Evolutionary conservation across 2,888 invertebrate genomes (phyloP).

Genomic region (Alviniconcha strummeri): DNA sequence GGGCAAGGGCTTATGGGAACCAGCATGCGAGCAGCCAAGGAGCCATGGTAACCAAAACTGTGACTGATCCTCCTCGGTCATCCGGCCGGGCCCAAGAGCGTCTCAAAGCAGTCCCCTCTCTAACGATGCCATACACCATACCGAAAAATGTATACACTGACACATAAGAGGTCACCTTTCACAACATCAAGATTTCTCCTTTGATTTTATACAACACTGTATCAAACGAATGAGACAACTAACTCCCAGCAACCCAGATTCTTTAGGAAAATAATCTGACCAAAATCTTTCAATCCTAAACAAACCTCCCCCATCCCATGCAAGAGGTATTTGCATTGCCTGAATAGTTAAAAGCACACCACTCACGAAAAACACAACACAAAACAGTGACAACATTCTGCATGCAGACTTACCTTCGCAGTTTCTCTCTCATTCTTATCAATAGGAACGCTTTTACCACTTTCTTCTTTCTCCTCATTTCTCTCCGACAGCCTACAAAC

Average conservation of each 20-base stretch:
- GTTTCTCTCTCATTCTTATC: constrained; percentile 13
- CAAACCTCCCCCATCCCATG: no score
- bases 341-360: constrained; percentile 1
- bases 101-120: constrained; percentile 20
- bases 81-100: constrained; percentile 33
- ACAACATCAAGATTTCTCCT: constrained; percentile 9
- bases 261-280: no score
- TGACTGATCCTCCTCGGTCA: constrained; percentile 11
- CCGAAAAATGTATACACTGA: constrained; percentile 21
- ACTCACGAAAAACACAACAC: constrained; percentile 8
- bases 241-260: no score
- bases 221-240: no score
- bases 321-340: no score
- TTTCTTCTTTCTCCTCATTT: constrained; percentile 3
- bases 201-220: no score
- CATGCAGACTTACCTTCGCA: constrained; percentile 19
- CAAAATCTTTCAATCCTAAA: no score
- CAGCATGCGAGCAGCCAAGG: constrained; percentile 23
- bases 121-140: constrained; percentile 33
- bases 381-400: not conserved
- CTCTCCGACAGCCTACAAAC: not conserved
- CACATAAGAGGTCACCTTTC: not conserved
- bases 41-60: constrained; percentile 27
- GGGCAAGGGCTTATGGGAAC: constrained; percentile 12
- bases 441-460: constrained; percentile 13